Conservation (phyloP, 2,113 vertebrate species). For the Oncorhynchus gorbuscha region DNA sequence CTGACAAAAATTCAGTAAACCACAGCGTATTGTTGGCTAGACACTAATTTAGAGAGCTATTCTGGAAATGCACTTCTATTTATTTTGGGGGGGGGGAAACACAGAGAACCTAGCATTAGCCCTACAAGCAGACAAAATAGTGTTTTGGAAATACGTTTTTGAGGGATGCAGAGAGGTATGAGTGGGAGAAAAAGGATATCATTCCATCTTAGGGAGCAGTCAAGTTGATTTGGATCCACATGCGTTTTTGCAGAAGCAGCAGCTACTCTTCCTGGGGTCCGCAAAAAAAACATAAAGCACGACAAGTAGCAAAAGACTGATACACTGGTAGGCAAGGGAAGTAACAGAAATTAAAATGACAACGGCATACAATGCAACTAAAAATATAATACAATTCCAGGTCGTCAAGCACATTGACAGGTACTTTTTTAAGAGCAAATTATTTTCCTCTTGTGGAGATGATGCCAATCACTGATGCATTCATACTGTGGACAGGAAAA, state of each 20-base stretch:
- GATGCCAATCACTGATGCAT: slow-evolving; percentile 46
- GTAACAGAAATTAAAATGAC: too few relatives aligned
- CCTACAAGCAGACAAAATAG: slow-evolving; percentile 26
- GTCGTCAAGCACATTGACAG: too few relatives aligned
- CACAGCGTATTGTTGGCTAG: slow-evolving; percentile 41
- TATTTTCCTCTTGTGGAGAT: slow-evolving; percentile 23
- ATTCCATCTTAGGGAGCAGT: slow-evolving; percentile 8
- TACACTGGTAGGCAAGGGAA: too few relatives aligned
- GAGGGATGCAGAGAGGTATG: slow-evolving; percentile 17
- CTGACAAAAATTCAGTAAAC: slow-evolving; percentile 47
- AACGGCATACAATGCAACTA: too few relatives aligned
- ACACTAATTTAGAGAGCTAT: slow-evolving; percentile 44
- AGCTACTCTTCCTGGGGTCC: too few relatives aligned
- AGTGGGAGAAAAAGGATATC: slow-evolving; percentile 22
- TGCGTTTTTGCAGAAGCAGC: too few relatives aligned
- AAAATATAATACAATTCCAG: too few relatives aligned
- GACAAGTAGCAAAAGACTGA: too few relatives aligned
- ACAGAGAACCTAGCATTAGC: slow-evolving; percentile 43
- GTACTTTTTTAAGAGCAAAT: too few relatives aligned
- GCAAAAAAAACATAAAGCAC: too few relatives aligned
- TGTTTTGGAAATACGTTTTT: background rate
- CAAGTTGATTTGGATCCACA: too few relatives aligned
- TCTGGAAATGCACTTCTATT: slow-evolving; percentile 55
- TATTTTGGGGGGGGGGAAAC: slow-evolving; percentile 50
- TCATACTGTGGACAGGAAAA: slow-evolving; percentile 51